Evolutionary conservation across 1,140 invertebrate genomes (phyloP), one percentile per base, ranked within the genome.

Genomic region (Sycophila sp.): DNA sequence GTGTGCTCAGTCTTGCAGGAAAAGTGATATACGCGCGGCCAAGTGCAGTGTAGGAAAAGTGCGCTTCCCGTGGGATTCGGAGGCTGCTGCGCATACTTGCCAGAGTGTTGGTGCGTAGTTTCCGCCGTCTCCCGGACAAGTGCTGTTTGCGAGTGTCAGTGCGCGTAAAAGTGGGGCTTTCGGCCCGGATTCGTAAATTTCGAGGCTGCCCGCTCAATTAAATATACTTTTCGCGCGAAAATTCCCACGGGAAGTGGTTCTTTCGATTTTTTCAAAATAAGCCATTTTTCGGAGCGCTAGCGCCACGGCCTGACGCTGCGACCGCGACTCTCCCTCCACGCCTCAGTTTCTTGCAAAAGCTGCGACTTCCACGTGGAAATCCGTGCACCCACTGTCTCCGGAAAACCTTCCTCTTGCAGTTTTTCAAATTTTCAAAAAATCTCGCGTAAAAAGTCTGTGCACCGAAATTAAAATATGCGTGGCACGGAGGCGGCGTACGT

Each of bases 241-340:
- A 66, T 71, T 60, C 62, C 22, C 2, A 22, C n/a, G 22, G 34
- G 13, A 66, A 72, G 70, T 28, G 55, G 0, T 5, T 36, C 17
- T 30, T 0, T 0, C 13, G 58, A 66, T 72, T 72, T 66, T 72
- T 67, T 32, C 28, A 62, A 72, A 74, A 64, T 72, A 56, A 24
- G 42, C 38, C 70, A 3, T 32, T 59, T n/a, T 59, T 56, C 15
- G 26, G 24, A n/a, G 63, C 51, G 36, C 36, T n/a, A n/a, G n/a
- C 38, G 4, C 11, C 10, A 15, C 8, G 11, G 4, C 36, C 4
- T n/a, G 36, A 40, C 5, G n/a, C n/a, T n/a, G n/a, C 32, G 55
- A 4, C 10, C 55, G 55, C 19, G 55, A 24, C n/a, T n/a, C n/a
- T n/a, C n/a, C n/a, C n/a, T n/a, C n/a, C n/a, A n/a, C n/a, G n/a